These are phyloP conservation scores for Carcina quercana DNA, from an alignment of 2,888 invertebrate genomes.

Conservation along the genomic window DNA sequence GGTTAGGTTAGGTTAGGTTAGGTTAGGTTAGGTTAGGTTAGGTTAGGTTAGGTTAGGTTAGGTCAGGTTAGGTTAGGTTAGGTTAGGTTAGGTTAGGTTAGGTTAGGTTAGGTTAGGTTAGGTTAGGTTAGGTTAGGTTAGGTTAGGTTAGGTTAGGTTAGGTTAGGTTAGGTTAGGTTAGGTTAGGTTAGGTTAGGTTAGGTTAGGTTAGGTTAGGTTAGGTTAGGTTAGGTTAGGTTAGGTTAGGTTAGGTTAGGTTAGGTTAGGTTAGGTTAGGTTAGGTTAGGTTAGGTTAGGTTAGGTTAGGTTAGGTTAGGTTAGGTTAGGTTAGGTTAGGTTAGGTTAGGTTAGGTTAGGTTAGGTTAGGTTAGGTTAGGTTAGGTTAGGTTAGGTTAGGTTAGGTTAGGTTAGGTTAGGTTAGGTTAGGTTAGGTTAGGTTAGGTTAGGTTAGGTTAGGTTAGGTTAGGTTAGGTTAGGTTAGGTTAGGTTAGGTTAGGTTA, in stretches of 20 bases:
- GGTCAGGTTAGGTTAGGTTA: slow-evolving; percentile 19
- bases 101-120: slow-evolving; percentile 17
- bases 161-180: not conserved
- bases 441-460: slow-evolving; percentile 9
- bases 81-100: slow-evolving; percentile 20
- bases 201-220: slow-evolving; percentile 14
- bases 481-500: slow-evolving; percentile 5
- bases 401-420: slow-evolving; percentile 7
- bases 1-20: slow-evolving; percentile 4
- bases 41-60: slow-evolving; percentile 11
- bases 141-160: slow-evolving; percentile 13
- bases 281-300: slow-evolving; percentile 11
- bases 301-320: slow-evolving; percentile 12
- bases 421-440: slow-evolving; percentile 19
- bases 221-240: slow-evolving; percentile 12
- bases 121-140: slow-evolving; percentile 16
- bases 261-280: slow-evolving; percentile 18
- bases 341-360: slow-evolving; percentile 18
- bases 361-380: slow-evolving; percentile 12
- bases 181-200: not conserved
- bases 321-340: slow-evolving; percentile 19
- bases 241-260: slow-evolving; percentile 18
- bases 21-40: slow-evolving; percentile 4
- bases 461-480: slow-evolving; percentile 10
- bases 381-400: slow-evolving; percentile 17